phyloP scores from a whole-genome alignment of 2,888 invertebrate species.

The Dermolepida albohirtum region DNA sequence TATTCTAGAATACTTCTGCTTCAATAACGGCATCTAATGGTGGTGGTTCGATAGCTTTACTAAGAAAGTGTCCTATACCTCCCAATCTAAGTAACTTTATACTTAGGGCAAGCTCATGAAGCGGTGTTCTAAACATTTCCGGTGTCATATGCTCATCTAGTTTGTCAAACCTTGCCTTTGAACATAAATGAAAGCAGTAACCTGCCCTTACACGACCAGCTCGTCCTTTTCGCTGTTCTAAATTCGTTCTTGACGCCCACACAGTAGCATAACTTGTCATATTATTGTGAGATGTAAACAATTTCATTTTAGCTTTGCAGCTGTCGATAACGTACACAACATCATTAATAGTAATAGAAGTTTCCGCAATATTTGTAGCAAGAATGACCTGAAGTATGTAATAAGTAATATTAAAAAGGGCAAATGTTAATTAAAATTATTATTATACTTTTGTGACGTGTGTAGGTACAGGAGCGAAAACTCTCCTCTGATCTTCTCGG shows the following conservation, averaged over 20 bases:
- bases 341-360: slow-evolving; percentile 98
- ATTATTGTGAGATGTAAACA: slow-evolving; percentile 98
- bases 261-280: slow-evolving; percentile 98
- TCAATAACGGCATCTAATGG: slow-evolving; percentile 98
- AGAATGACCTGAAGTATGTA: slow-evolving; percentile 79
- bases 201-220: slow-evolving; percentile 96
- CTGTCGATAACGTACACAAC: slow-evolving; percentile 98
- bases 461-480: slow-evolving; percentile 88
- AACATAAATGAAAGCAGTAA: slow-evolving; percentile 93
- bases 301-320: slow-evolving; percentile 97
- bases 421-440: background rate
- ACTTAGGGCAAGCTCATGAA: slow-evolving; percentile 93
- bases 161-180: slow-evolving; percentile 76
- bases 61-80: slow-evolving; percentile 92
- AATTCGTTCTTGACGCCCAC: slow-evolving; percentile 94
- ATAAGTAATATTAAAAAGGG: background rate
- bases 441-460: slow-evolving; percentile 83
- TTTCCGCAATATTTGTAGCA: slow-evolving; percentile 98
- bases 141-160: slow-evolving; percentile 93
- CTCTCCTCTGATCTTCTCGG: slow-evolving; percentile 92
- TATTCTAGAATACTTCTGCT: slow-evolving; percentile 78
- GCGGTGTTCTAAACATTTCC: slow-evolving; percentile 97
- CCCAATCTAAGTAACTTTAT: slow-evolving; percentile 92
- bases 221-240: slow-evolving; percentile 92
- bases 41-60: slow-evolving; percentile 96